phyloP scores from a whole-genome alignment of 2,113 vertebrate species.

The Grammomys dolichurus region DNA sequence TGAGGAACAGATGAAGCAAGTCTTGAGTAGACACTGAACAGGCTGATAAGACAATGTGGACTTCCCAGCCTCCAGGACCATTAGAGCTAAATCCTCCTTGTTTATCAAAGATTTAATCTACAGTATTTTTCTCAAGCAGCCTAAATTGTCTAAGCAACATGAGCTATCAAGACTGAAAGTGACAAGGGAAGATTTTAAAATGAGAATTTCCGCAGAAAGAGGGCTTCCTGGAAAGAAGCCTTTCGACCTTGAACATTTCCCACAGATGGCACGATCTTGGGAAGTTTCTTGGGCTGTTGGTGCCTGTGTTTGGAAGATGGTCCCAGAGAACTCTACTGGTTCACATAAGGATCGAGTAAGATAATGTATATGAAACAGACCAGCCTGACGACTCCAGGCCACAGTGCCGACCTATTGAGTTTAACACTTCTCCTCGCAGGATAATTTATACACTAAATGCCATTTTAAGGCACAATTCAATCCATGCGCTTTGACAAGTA shows the following conservation, averaged over 20 bases:
- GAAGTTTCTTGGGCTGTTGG: not conserved
- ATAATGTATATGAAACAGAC: not conserved
- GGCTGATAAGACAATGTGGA: not conserved
- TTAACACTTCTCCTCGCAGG: not conserved
- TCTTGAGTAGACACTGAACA: not conserved
- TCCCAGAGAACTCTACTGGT: not conserved
- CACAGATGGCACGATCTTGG: not conserved
- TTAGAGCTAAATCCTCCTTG: not conserved
- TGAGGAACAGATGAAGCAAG: not conserved
- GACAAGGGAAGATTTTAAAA: conserved; percentile 8
- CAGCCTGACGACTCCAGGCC: not conserved
- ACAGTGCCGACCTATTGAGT: not conserved
- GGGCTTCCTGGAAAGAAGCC: not conserved
- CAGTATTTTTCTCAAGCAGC: not conserved
- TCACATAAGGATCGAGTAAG: not conserved
- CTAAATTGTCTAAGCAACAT: not conserved
- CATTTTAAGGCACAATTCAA: not conserved
- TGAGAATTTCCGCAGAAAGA: not conserved
- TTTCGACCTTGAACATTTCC: not conserved
- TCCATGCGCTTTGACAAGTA: conserved; percentile 6
- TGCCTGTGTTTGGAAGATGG: not conserved
- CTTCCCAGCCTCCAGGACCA: not conserved
- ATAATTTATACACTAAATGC: not conserved
- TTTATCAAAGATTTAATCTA: not conserved
- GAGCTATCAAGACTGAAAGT: not conserved